Percentiles rank a stretch among this genome's conserved stretches.
These are phyloP conservation scores for Helicoverpa armigera DNA, from an alignment of 1,140 invertebrate genomes.

Conservation along the genomic window DNA sequence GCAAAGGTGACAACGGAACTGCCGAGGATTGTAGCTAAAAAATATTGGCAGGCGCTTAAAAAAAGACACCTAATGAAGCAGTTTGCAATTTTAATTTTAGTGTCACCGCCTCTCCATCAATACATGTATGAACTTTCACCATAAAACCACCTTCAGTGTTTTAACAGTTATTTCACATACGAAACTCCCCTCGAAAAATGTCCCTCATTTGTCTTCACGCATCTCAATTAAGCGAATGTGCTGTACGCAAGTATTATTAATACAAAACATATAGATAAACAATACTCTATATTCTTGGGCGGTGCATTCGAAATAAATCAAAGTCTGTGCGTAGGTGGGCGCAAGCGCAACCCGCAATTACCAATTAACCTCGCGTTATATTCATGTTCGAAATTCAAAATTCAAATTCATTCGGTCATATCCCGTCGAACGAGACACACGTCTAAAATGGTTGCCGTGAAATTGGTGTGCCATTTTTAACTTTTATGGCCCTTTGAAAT, in stretches of 20 bases:
- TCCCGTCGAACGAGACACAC: conserved; percentile 58
- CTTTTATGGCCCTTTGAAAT: not conserved
- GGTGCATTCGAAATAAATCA: conserved; percentile 76
- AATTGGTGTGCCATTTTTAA: conserved; percentile 55
- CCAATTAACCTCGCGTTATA: conserved; percentile 77
- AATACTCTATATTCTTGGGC: conserved; percentile 73
- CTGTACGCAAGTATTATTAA: conserved; percentile 35
- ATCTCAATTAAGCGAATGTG: conserved; percentile 53
- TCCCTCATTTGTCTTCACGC: conserved; percentile 25
- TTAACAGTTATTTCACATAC: conserved; percentile 1
- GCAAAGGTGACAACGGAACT: too few relatives aligned
- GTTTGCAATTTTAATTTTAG: not conserved
- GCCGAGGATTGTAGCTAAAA: too few relatives aligned
- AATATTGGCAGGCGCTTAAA: not conserved
- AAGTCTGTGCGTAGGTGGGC: conserved; percentile 72
- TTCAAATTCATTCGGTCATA: conserved; percentile 73
- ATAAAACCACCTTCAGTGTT: not conserved
- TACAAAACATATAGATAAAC: conserved; percentile 60
- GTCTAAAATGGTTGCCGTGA: conserved; percentile 68
- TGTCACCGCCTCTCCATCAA: conserved; percentile 6
- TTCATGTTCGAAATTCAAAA: conserved; percentile 64
- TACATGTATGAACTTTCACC: conserved; percentile 2
- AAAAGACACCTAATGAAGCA: not conserved
- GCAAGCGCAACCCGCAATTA: conserved; percentile 74
- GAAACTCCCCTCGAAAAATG: conserved; percentile 23